Percentiles rank a stretch among this genome's conserved stretches.
These are phyloP conservation scores for Seriola quinqueradiata DNA, from an alignment of 2,113 vertebrate species.

Conservation along the genomic window DNA sequence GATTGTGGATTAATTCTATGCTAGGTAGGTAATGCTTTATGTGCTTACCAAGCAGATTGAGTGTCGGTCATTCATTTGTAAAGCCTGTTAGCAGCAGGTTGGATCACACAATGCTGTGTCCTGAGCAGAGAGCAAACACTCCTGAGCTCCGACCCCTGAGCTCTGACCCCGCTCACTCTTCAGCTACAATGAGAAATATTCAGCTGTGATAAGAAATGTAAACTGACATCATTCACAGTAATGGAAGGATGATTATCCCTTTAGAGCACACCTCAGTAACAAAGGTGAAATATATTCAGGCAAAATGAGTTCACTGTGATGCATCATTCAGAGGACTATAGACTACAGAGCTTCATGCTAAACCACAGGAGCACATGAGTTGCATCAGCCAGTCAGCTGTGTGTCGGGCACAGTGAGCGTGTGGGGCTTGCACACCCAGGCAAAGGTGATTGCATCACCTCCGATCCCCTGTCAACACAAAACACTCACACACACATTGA, in stretches of 20 bases:
- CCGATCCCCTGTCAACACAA: conserved; percentile 19
- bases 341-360: conserved; percentile 24
- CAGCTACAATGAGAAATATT: conserved; percentile 51
- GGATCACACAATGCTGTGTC: not conserved
- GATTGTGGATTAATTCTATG: not conserved
- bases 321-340: conserved; percentile 51
- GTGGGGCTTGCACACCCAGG: conserved; percentile 47
- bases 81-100: conserved; percentile 1
- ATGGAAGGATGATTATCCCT: conserved; percentile 36
- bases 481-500: not conserved
- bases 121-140: conserved; percentile 20
- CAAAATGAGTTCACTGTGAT: conserved; percentile 29
- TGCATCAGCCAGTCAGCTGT: conserved; percentile 60
- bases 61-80: conserved; percentile 7
- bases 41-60: not conserved
- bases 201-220: conserved; percentile 48
- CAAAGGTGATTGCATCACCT: conserved; percentile 71
- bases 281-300: conserved; percentile 48
- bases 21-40: not conserved
- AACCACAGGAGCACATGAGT: conserved; percentile 28
- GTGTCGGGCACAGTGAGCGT: not conserved
- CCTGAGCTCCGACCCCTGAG: conserved; percentile 14
- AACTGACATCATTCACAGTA: conserved; percentile 19
- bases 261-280: conserved; percentile 23
- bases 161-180: conserved; percentile 40